These are phyloP conservation scores for Grammomys surdaster DNA, from an alignment of 2,113 vertebrate species.

Conservation along the genomic window DNA sequence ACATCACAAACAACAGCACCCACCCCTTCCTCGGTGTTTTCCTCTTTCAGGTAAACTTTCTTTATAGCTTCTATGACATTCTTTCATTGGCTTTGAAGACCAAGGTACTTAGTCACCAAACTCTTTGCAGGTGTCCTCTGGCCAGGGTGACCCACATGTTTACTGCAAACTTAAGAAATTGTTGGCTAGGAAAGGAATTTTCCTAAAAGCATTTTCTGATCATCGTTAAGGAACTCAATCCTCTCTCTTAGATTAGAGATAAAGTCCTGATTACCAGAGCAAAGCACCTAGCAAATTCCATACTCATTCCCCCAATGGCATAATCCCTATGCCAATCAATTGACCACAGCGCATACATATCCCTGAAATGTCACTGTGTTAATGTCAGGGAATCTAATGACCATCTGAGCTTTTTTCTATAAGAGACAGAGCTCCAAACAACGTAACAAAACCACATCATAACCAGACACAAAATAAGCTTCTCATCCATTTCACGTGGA, in stretches of 20 bases:
- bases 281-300: slow-evolving; percentile 83
- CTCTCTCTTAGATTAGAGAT: slow-evolving; percentile 85
- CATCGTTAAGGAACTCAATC: slow-evolving; percentile 86
- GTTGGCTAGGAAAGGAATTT: slow-evolving; percentile 84
- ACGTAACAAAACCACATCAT: slow-evolving; percentile 83
- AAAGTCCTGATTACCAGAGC: slow-evolving; percentile 83
- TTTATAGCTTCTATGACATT: slow-evolving; percentile 74
- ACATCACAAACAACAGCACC: background rate
- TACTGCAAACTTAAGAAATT: slow-evolving; percentile 82
- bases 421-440: slow-evolving; percentile 79
- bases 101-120: slow-evolving; percentile 65
- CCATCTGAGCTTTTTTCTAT: slow-evolving; percentile 83
- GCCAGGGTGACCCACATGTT: background rate
- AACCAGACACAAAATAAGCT: slow-evolving; percentile 83
- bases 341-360: slow-evolving; percentile 79
- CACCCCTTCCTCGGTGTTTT: slow-evolving; percentile 12
- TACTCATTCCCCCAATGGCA: slow-evolving; percentile 85
- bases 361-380: slow-evolving; percentile 83
- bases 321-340: slow-evolving; percentile 85
- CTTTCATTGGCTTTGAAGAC: slow-evolving; percentile 71
- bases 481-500: slow-evolving; percentile 81
- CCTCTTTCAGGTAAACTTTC: slow-evolving; percentile 71
- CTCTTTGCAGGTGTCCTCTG: slow-evolving; percentile 46
- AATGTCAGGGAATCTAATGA: slow-evolving; percentile 83
- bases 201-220: slow-evolving; percentile 86